A percentile compares a stretch with the other conserved stretches of the same genome.
Evolutionary conservation across 2,797 vertebrate genomes (phyloP).

Genomic region (Macroramphosus scolopax): DNA sequence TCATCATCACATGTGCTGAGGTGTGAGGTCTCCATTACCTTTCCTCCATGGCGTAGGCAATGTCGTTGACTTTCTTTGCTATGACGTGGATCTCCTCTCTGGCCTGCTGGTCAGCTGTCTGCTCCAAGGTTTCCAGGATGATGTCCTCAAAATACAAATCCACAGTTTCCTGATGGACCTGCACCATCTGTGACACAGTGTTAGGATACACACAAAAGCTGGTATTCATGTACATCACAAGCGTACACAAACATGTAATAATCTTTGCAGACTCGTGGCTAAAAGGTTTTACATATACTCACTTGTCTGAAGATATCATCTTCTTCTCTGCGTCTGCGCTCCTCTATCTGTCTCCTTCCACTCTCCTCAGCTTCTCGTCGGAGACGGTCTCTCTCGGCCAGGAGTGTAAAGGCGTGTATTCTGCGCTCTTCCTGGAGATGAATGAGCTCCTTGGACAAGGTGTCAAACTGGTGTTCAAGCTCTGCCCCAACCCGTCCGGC

Average conservation of each 20-base stretch:
- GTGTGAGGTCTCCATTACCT: constrained; percentile 79
- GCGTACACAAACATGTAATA: background rate
- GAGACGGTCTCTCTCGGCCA: constrained; percentile 87
- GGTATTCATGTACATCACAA: background rate
- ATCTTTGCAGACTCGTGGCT: background rate
- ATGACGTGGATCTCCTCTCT: constrained; percentile 84
- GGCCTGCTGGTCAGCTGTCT: constrained; percentile 84
- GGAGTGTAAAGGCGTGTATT: constrained; percentile 85
- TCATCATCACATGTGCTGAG: background rate
- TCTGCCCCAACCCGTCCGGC: constrained; percentile 76
- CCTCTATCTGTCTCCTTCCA: constrained; percentile 86
- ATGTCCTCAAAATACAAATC: constrained; percentile 91
- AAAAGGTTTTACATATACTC: background rate
- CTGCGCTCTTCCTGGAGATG: constrained; percentile 88
- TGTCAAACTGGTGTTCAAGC: constrained; percentile 83
- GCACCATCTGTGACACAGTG: constrained; percentile 80
- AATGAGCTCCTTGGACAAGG: constrained; percentile 90
- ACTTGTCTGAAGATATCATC: constrained; percentile 92
- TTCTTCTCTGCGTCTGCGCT: constrained; percentile 79
- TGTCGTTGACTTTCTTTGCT: constrained; percentile 85
- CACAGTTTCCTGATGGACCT: constrained; percentile 87
- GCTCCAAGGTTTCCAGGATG: constrained; percentile 79
- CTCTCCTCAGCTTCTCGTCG: constrained; percentile 90
- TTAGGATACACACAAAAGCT: background rate
- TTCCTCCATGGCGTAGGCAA: constrained; percentile 85